These are phyloP conservation scores for Drosophila silvestris DNA, from an alignment of 2,888 invertebrate species.

Conservation along the genomic window DNA sequence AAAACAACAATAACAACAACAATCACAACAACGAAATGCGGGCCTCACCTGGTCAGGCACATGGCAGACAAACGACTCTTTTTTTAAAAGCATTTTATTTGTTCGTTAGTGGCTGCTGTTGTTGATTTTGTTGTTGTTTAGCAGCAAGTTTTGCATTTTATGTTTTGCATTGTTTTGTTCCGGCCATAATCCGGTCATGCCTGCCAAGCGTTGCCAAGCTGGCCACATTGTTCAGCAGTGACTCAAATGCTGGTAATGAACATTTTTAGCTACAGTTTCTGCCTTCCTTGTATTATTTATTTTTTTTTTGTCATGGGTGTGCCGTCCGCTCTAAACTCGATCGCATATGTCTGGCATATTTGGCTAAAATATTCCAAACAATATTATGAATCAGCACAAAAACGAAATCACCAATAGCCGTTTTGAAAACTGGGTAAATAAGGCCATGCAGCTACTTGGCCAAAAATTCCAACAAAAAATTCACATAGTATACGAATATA, in stretches of 20 bases:
- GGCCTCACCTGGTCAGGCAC: slow-evolving; percentile 47
- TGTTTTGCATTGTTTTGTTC: slow-evolving; percentile 56
- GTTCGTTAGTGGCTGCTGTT: slow-evolving; percentile 43
- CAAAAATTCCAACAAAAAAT: not conserved
- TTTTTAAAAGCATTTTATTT: slow-evolving; percentile 39
- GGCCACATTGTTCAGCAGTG: slow-evolving; percentile 59
- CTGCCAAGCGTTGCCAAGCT: slow-evolving; percentile 26
- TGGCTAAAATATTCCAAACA: slow-evolving; percentile 40
- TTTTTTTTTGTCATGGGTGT: slow-evolving; percentile 31
- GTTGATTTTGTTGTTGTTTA: slow-evolving; percentile 51
- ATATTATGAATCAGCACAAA: slow-evolving; percentile 68
- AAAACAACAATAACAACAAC: slow-evolving; percentile 30
- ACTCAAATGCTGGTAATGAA: slow-evolving; percentile 60
- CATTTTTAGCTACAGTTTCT: slow-evolving; percentile 44
- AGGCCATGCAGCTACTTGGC: slow-evolving; percentile 79
- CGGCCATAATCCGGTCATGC: slow-evolving; percentile 52
- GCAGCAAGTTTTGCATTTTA: slow-evolving; percentile 80
- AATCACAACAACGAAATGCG: slow-evolving; percentile 31
- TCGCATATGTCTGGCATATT: slow-evolving; percentile 25
- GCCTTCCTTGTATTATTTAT: not conserved
- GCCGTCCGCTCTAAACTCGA: slow-evolving; percentile 17
- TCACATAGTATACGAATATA: slow-evolving; percentile 11
- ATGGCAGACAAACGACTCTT: slow-evolving; percentile 66
- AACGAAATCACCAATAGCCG: slow-evolving; percentile 51
- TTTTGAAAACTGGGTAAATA: slow-evolving; percentile 82